phyloP scores from a whole-genome alignment of 2,888 invertebrate genomes.

The Unio pictorum region DNA sequence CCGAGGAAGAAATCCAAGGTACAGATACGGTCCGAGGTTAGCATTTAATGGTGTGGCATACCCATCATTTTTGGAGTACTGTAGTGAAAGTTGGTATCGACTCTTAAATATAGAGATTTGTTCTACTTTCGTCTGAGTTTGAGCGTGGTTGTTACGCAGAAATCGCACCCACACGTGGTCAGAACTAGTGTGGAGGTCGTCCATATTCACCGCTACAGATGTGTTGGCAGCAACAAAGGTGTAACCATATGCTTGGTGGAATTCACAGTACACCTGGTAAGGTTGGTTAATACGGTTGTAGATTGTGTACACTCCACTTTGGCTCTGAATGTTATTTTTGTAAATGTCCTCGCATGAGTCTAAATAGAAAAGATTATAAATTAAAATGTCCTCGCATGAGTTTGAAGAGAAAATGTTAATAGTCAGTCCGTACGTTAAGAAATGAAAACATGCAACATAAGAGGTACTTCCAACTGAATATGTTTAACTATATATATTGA shows the following conservation, averaged over 20 bases:
- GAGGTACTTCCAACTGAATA: too few species aligned
- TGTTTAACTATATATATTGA: too few species aligned
- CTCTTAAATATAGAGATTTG: constrained; percentile 13
- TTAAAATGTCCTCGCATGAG: too few species aligned
- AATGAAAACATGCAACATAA: too few species aligned
- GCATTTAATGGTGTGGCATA: constrained; percentile 12
- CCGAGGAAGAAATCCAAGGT: constrained; percentile 17
- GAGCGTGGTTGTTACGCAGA: constrained; percentile 14
- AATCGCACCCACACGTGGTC: constrained; percentile 13
- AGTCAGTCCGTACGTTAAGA: too few species aligned
- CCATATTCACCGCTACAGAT: constrained; percentile 10
- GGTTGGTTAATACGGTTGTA: constrained; percentile 16
- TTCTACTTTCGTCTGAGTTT: constrained; percentile 14
- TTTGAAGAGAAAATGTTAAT: too few species aligned
- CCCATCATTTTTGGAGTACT: constrained; percentile 12
- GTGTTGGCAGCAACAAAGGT: constrained; percentile 16
- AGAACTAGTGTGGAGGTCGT: constrained; percentile 13
- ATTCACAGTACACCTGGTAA: constrained; percentile 20
- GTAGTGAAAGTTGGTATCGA: constrained; percentile 12
- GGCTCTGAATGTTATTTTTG: constrained; percentile 12
- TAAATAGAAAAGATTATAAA: background rate
- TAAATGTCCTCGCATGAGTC: constrained; percentile 18
- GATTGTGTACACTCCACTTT: constrained; percentile 14
- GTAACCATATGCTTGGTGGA: constrained; percentile 12
- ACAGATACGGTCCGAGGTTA: constrained; percentile 16